Base-by-base conservation (phyloP, 1,140 invertebrate genomes). In the Chionoecetes opilio region DNA sequence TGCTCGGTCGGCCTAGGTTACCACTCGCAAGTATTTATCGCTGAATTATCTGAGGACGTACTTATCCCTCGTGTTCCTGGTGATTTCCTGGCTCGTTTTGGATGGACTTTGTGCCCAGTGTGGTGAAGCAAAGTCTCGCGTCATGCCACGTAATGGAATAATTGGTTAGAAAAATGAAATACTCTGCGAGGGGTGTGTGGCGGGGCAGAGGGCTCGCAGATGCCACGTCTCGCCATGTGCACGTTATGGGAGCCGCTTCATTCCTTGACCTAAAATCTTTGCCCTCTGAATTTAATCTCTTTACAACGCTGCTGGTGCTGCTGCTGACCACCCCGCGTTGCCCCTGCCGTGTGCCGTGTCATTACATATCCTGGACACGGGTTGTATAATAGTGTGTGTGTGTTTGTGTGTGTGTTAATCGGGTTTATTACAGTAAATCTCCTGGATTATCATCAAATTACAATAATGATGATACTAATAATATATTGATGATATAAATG, bases 231-330 rank as follows among this genome's bases (percentile, higher is more conserved):
- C 63, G 63, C 63, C 63, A n/a, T n/a, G 63, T 75, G 63, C 21
- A 75, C 63, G 63, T 75, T 75, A 75, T 75, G 63, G 63, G 87
- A 90, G 38, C 37, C 53, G 32, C 37, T 41, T 88, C 41, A 90
- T 90, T 90, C 88, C 88, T 90, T 90, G 88, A 90, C 88, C 88
- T 90, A 90, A 90, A 90, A 90, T 90, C 88, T 90, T 90, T 46
- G 88, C 88, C 53, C 88, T 53, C 38, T 90, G 37, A 90, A 90
- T 90, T 90, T 90, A 53, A 38, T 90, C 88, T 90, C 38, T 90
- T 90, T 90, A 41, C 26, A 90, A 53, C 53, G 37, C 38, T 90
- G 37, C 85, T 38, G 32, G 21, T 86, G 85, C 37, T 75, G 63
- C 46, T 53, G 46, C 37, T 38, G 32, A 29, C 37, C 85, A 38